Conservation (phyloP, 2,113 vertebrate species). For the Tretioscincus oriximinensis region DNA sequence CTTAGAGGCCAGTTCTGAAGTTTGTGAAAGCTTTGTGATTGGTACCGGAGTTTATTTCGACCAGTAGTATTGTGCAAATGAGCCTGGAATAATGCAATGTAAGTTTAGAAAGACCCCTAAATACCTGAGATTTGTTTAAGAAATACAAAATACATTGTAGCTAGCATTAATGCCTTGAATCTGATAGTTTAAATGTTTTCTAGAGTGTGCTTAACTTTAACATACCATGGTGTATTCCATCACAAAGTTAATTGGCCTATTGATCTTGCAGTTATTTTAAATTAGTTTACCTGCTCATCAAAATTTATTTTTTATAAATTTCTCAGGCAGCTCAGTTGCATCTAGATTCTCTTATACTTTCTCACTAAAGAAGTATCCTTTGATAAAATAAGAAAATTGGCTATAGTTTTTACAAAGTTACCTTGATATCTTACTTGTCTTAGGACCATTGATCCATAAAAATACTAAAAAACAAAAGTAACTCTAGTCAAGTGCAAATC, state of each 20-base stretch:
- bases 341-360: neutral
- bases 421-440: too few relatives aligned
- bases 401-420: too few relatives aligned
- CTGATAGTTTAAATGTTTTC: neutral
- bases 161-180: neutral
- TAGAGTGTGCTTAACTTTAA: neutral
- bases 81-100: too few relatives aligned
- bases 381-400: neutral
- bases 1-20: too few relatives aligned
- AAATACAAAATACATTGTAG: neutral
- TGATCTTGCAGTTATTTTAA: neutral
- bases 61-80: too few relatives aligned
- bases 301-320: constrained; percentile 3
- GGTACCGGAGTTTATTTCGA: too few relatives aligned
- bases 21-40: too few relatives aligned
- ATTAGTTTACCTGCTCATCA: neutral
- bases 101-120: too few relatives aligned
- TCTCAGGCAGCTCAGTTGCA: neutral
- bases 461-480: too few relatives aligned
- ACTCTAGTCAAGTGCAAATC: too few relatives aligned
- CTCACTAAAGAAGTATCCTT: neutral
- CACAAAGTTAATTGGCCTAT: neutral
- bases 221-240: neutral
- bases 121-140: neutral
- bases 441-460: too few relatives aligned